These are phyloP conservation scores for Pseudoatta argentina DNA, from an alignment of 1,140 invertebrate species.

Conservation along the genomic window DNA sequence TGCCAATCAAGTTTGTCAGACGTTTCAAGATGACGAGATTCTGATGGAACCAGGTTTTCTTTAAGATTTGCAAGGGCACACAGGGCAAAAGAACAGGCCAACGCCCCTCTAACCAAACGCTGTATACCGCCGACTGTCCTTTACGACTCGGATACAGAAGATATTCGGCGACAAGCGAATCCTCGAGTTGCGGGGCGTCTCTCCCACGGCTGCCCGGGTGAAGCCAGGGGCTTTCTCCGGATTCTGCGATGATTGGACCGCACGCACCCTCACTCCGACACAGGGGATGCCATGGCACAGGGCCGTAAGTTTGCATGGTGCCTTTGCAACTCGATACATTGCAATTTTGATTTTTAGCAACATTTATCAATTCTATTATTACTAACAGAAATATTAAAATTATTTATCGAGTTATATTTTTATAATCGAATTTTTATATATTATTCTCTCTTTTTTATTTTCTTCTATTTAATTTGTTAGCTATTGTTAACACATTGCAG, in stretches of 20 bases:
- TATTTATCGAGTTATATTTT: background rate
- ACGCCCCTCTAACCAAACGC: conserved; percentile 81
- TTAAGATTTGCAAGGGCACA: conserved; percentile 39
- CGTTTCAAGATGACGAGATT: conserved; percentile 20
- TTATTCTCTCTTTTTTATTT: background rate
- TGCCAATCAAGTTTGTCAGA: conserved; percentile 37
- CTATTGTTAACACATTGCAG: background rate
- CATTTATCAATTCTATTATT: conserved; percentile 18
- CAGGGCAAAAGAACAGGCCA: conserved; percentile 73
- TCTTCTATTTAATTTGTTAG: background rate
- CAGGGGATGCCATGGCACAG: conserved; percentile 77
- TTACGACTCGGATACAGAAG: conserved; percentile 78
- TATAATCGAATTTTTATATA: background rate
- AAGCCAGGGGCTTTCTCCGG: conserved; percentile 80
- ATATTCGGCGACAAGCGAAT: conserved; percentile 78
- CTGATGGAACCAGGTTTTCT: conserved; percentile 22
- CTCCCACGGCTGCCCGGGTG: conserved; percentile 81
- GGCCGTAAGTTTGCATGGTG: conserved; percentile 59
- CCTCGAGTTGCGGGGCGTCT: conserved; percentile 78
- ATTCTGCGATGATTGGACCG: conserved; percentile 87
- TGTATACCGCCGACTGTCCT: conserved; percentile 77
- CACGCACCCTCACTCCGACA: conserved; percentile 78
- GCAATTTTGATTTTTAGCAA: background rate
- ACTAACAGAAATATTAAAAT: background rate
- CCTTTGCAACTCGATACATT: conserved; percentile 9